These are phyloP conservation scores for Silurus lanzhouensis DNA, from an alignment of 2,797 vertebrate genomes.

Conservation along the genomic window DNA sequence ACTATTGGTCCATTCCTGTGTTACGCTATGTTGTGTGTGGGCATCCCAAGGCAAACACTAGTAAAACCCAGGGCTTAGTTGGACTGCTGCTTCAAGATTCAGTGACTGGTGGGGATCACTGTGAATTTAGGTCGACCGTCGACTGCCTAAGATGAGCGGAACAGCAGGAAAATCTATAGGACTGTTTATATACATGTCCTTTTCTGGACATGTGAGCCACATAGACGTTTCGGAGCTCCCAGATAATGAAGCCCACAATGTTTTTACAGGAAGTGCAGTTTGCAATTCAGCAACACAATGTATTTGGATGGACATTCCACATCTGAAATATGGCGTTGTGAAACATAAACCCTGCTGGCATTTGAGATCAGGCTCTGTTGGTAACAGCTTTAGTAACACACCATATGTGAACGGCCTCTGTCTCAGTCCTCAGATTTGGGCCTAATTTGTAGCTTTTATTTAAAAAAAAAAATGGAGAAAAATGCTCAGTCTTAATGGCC, in stretches of 20 bases:
- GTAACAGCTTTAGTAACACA: conserved; percentile 42
- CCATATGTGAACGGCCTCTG: conserved; percentile 31
- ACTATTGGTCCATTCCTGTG: conserved; percentile 51
- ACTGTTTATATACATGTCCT: conserved; percentile 60
- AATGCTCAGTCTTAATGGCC: conserved; percentile 31
- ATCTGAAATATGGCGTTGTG: conserved; percentile 51
- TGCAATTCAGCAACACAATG: conserved; percentile 55
- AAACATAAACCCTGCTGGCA: conserved; percentile 50
- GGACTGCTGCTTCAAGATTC: conserved; percentile 48
- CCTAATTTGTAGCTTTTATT: conserved; percentile 23
- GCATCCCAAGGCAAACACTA: conserved; percentile 58
- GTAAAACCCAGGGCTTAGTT: conserved; percentile 53
- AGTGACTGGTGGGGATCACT: conserved; percentile 50
- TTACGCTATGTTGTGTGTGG: conserved; percentile 39
- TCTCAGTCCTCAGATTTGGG: conserved; percentile 28
- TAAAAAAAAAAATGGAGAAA: background rate
- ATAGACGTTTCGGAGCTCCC: conserved; percentile 41
- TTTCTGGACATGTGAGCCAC: conserved; percentile 54
- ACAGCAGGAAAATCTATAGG: conserved; percentile 57
- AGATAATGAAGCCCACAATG: conserved; percentile 51
- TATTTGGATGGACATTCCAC: conserved; percentile 53
- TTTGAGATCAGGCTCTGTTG: conserved; percentile 45
- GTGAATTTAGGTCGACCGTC: conserved; percentile 54
- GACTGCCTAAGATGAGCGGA: conserved; percentile 53
- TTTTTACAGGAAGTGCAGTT: conserved; percentile 57